phyloP scores from a whole-genome alignment of 2,888 invertebrate genomes.

The Aphodius sticticus region DNA sequence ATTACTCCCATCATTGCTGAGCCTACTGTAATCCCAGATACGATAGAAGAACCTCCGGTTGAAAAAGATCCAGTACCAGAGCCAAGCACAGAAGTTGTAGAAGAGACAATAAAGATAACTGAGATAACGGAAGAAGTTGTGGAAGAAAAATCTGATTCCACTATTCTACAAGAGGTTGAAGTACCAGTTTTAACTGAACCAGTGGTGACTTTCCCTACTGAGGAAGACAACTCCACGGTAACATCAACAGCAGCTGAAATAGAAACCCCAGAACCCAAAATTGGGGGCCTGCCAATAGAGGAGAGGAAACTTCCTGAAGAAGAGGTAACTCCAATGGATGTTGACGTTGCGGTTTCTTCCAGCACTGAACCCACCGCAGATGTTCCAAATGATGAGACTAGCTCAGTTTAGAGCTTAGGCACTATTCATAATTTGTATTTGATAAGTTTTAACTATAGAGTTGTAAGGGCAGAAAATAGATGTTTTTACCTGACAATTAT shows the following conservation, averaged over 20 bases:
- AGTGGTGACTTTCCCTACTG: constrained; percentile 10
- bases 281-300: constrained; percentile 13
- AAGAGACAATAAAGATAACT: constrained; percentile 15
- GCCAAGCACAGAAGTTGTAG: constrained; percentile 14
- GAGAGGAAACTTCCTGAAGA: constrained; percentile 14
- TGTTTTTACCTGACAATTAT: constrained; percentile 38
- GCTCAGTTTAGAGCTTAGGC: constrained; percentile 28
- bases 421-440: constrained; percentile 27
- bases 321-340: constrained; percentile 44
- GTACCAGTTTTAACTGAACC: constrained; percentile 15
- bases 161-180: constrained; percentile 15
- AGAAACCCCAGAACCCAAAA: constrained; percentile 27
- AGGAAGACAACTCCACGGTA: constrained; percentile 9
- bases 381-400: constrained; percentile 27
- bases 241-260: constrained; percentile 10
- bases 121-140: constrained; percentile 21
- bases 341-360: constrained; percentile 36
- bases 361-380: constrained; percentile 32
- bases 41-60: background rate
- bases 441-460: constrained; percentile 29
- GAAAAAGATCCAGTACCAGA: background rate
- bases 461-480: constrained; percentile 33
- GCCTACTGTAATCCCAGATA: constrained; percentile 35
- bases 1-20: too few species aligned
- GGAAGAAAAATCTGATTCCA: constrained; percentile 14